phyloP scores from a whole-genome alignment of 2,888 invertebrate species.

The Cryptus armator region DNA sequence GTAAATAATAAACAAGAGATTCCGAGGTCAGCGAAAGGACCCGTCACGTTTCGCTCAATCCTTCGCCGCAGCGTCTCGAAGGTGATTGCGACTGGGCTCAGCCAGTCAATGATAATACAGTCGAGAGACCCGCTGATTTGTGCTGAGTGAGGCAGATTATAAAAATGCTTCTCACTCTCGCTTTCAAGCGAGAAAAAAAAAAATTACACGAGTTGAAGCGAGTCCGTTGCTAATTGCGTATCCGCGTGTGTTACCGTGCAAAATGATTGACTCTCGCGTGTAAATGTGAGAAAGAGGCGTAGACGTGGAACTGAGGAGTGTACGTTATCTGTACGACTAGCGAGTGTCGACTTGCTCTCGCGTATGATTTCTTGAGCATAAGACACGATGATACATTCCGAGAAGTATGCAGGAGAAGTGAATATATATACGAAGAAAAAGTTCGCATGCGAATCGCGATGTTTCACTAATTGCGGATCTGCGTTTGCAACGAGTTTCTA shows the following conservation, averaged over 20 bases:
- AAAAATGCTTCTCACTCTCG: constrained; percentile 70
- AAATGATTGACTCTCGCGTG: constrained; percentile 61
- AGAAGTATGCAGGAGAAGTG: constrained; percentile 1
- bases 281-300: constrained; percentile 60
- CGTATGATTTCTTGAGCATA: neutral
- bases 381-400: neutral
- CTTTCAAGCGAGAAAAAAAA: constrained; percentile 45
- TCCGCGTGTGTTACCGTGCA: constrained; percentile 50
- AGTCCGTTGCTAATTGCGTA: constrained; percentile 71
- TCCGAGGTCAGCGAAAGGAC: constrained; percentile 59
- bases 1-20: constrained; percentile 42
- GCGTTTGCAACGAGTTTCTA: constrained; percentile 44
- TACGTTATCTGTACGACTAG: constrained; percentile 6
- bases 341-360: constrained; percentile 1
- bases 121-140: constrained; percentile 66
- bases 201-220: constrained; percentile 61
- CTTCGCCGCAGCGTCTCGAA: constrained; percentile 23
- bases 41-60: constrained; percentile 66
- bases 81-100: constrained; percentile 70
- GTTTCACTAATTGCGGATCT: constrained; percentile 64
- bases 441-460: constrained; percentile 49
- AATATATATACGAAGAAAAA: neutral
- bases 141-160: constrained; percentile 69
- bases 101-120: constrained; percentile 76
- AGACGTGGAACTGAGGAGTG: constrained; percentile 24